Evolutionary conservation across 2,888 invertebrate species (phyloP), one percentile per base, ranked within the genome.

Genomic region (Bimastos eiseni): DNA sequence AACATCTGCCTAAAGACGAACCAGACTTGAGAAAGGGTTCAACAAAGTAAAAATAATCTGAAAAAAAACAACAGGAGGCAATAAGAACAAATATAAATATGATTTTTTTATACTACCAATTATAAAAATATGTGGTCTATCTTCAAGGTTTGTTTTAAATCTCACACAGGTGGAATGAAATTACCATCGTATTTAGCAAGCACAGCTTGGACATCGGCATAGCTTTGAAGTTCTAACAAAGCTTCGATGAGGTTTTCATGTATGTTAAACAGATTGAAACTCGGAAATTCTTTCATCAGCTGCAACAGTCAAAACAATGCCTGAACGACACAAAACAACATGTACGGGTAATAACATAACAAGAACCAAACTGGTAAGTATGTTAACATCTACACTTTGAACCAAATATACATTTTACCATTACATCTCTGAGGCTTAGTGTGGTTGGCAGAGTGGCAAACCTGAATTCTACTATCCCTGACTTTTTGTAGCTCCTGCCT

Each of bases 191-290:
- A 97, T 95, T 98, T 97, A 34, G 98, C 97, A 92, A 98, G 95
- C 34, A 98, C 97, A 83, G 98, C 97, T 95, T 98, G 98, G 89
- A 98, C 99, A 96, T 99, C 99, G 8, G 98, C 98, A 95, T 98
- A 99, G 0, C 98, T 98, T 95, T 98, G 98, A 97, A 98, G 97
- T 96, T 99, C 99, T 91, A 99, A 96, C 93, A 99, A 96, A 90
- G 97, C 97, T 96, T 99, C 99, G 93, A 99, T 98, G 93, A 99
- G 96, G 96, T 99, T 99, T 96, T 99, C 99, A 94, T 98, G 98
- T 93, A 98, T 97, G 94, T 98, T 97, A 92, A 98, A 96, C 92
- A 98, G 97, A 95, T 97, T 98, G 97, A 98, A 97, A 93, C 98
- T 97, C 24, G 98, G 98, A 93, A 98, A 98, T 96, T 99, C 99